Evolutionary conservation across 2,113 vertebrate species (phyloP).

Genomic region (Entosphenus tridentatus): DNA sequence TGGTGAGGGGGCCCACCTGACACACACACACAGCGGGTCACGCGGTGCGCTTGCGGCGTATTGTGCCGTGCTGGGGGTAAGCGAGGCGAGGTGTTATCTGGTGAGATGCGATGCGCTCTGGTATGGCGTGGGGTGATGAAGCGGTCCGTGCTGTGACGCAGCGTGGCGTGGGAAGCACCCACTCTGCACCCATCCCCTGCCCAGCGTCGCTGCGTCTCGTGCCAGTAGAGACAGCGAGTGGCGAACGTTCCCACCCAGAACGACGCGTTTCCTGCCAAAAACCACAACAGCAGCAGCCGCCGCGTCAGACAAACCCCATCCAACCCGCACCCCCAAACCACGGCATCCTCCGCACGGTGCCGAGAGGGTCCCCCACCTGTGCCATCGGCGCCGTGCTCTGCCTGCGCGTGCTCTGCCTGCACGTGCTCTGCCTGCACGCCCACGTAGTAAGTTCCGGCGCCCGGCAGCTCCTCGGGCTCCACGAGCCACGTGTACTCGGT

Average conservation of each 20-base stretch:
- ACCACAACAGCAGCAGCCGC: conserved; percentile 12
- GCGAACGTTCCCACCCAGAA: conserved; percentile 17
- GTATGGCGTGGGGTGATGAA: neutral
- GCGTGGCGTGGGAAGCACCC: conserved; percentile 5
- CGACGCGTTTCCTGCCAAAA: conserved; percentile 1
- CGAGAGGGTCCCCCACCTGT: conserved; percentile 7
- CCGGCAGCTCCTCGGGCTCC: conserved; percentile 1
- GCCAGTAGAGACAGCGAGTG: conserved; percentile 29
- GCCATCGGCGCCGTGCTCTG: neutral
- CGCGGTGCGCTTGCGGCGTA: neutral
- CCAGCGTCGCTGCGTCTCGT: conserved; percentile 15
- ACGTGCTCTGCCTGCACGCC: neutral
- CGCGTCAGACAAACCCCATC: conserved; percentile 20
- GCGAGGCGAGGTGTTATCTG: neutral
- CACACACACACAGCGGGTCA: neutral
- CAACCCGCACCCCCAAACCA: conserved; percentile 15
- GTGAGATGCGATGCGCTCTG: neutral
- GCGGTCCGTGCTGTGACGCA: neutral
- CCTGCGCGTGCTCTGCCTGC: neutral
- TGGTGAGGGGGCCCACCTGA: conserved; percentile 31
- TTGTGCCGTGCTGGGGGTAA: neutral
- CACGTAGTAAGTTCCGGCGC: conserved; percentile 2
- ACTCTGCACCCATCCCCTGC: conserved; percentile 25
- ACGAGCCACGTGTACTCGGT: neutral
- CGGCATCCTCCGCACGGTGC: conserved; percentile 28